Evolutionary conservation across 2,797 vertebrate species (phyloP), one percentile per base, ranked within the genome.

Genomic region (Oryzias dopingdopingensis): DNA sequence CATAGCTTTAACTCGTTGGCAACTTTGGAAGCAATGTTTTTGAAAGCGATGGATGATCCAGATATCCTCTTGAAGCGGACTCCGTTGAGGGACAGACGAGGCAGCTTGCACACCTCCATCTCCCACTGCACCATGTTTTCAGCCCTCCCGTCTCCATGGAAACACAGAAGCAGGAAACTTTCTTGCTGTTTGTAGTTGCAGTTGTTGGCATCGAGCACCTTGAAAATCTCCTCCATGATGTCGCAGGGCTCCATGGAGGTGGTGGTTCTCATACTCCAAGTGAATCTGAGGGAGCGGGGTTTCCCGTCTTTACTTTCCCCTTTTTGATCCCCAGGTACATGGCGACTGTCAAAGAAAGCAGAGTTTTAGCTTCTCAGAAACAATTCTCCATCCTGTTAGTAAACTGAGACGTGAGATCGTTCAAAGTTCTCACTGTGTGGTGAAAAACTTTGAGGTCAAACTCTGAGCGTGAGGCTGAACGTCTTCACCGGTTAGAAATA

Each of bases 221-320:
- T 98, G 46, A 96, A 93, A 82, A 98, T 98, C 86, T 98, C 96
- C 74, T 93, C 90, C 96, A 98, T 96, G 95, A 98, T 97, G 67
- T 97, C 95, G 0, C 91, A 93, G 0, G 96, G 94, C 91, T 98
- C 96, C 96, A 98, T 96, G 56, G 96, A 96, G 62, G 94, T 96
- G 4, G 96, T 98, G 85, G 96, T 98, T 90, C 96, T 97, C 96
- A 98, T 98, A 70, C 94, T 98, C 96, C 96, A 98, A 0, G 96
- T 98, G 88, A 98, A 98, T 64, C 96, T 86, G 73, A 92, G 85
- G 56, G 91, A 91, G 20, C 96, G 93, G 7, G 96, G 96, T 84
- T 98, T 98, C 77, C 94, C 82, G 84, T 96, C 96, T 88, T 95
- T 95, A 89, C 88, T 93, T 79, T 97, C 96, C 0, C 96, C 95